Evolutionary conservation across 1,140 invertebrate genomes (phyloP), one percentile per base, ranked within the genome.

Genomic region (Steinernema khuongi): DNA sequence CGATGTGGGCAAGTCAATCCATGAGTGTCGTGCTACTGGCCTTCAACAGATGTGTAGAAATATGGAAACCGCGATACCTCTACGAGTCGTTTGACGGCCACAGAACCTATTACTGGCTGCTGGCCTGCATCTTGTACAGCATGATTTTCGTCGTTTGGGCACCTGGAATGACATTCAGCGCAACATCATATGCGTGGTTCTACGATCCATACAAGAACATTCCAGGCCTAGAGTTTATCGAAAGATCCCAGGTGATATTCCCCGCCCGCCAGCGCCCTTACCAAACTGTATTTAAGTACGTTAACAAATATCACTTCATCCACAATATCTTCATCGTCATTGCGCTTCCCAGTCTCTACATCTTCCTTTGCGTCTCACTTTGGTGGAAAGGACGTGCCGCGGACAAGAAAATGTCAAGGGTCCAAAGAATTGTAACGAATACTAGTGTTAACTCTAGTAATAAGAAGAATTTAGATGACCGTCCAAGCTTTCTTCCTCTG

Each of bases 191-290:
- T 22, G 50, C 50, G 50, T 60, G 19, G 7, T 60, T 60, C 26
- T 60, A 60, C 26, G 50, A 60, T 26, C 50, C 50, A 4, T 60
- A 60, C 50, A 60, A 60, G 50, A 60, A 60, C 50, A 7, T 60
- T 22, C 50, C 50, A 22, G 50, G 50, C 11, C 26, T 60, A 4
- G 50, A 60, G 14, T 60, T 60, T 22, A 60, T 60, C 22, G 50
- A 60, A 14, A 7, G 50, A 26, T 7, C 50, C 4, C 50, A 14
- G 36, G 36, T 41, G n/a, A 41, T 7, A 7, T 41, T 41, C n/a
- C 7, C 7, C 7, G n/a, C 36, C 7, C n/a, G n/a, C n/a, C n/a
- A n/a, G 36, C 7, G n/a, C 36, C 36, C n/a, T 41, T 7, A 41
- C 7, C 7, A 41, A 11, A 7, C 7, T n/a, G 7, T 41, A 11